Conservation (phyloP, 2,113 vertebrate species). For the Columba livia region DNA sequence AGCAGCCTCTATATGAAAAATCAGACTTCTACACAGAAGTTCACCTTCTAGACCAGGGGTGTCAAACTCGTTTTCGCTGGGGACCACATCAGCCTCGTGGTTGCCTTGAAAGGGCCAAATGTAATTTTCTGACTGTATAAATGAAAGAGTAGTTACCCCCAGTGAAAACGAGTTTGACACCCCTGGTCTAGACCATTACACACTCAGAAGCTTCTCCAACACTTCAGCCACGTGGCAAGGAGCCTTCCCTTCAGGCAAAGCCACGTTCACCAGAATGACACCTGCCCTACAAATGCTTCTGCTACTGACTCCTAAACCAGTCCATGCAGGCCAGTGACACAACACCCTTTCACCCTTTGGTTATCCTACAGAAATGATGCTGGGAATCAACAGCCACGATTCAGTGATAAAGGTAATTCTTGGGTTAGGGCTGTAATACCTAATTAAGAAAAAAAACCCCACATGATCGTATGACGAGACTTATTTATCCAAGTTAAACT, state of each 20-base stretch:
- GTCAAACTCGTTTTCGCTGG: no score
- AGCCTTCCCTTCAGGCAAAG: background rate
- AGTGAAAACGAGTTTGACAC: no score
- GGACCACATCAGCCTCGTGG: no score
- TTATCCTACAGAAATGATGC: no score
- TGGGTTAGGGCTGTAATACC: background rate
- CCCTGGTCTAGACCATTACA: background rate
- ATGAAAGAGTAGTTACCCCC: no score
- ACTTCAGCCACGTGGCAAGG: background rate
- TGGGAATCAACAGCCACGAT: background rate
- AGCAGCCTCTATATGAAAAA: background rate
- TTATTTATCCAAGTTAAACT: background rate
- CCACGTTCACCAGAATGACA: background rate
- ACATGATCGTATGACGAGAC: background rate
- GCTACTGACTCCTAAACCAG: background rate
- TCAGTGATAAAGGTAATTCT: background rate
- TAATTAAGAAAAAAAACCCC: background rate
- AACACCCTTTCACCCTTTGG: background rate
- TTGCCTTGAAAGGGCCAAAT: no score
- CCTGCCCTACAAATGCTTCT: background rate
- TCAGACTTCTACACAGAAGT: background rate
- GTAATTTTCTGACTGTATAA: no score
- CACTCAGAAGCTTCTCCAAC: background rate
- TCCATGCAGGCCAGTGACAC: rapidly evolving
- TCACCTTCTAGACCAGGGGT: background rate